These are phyloP conservation scores for Hypocryptadius cinnamomeus DNA, from an alignment of 2,113 vertebrate species.

Conservation along the genomic window DNA sequence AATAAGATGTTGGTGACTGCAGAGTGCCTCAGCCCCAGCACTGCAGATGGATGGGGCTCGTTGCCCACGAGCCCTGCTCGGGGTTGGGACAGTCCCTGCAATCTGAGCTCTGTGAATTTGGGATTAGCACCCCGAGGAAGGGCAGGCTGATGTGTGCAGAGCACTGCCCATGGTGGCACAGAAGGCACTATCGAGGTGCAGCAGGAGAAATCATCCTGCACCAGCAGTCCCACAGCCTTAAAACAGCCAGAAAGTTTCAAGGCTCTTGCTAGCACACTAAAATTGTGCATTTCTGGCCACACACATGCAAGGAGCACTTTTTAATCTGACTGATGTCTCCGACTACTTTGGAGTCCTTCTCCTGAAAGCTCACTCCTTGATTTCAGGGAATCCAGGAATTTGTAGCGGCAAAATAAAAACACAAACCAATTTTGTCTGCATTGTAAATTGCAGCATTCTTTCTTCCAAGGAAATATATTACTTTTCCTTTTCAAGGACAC, in stretches of 20 bases:
- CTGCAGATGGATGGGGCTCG: neutral
- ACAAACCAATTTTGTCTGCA: neutral
- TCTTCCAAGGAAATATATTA: neutral
- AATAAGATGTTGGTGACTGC: neutral
- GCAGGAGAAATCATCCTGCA: neutral
- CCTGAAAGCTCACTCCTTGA: neutral
- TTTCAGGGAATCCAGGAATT: neutral
- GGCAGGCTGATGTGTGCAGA: neutral
- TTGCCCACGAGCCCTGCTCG: fast-evolving
- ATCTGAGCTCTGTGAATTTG: fast-evolving
- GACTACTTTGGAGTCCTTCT: neutral
- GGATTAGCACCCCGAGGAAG: fast-evolving
- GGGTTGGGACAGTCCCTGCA: neutral
- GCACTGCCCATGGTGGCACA: neutral
- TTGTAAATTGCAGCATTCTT: neutral
- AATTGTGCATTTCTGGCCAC: neutral
- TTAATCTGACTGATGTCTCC: neutral
- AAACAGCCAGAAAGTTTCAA: neutral
- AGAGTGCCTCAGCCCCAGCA: neutral
- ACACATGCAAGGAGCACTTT: neutral
- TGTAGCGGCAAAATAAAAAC: neutral
- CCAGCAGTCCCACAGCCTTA: fast-evolving
- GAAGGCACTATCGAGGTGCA: neutral
- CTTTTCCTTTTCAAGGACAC: neutral
- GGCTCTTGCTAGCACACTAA: neutral